Evolutionary conservation across 2,797 vertebrate genomes (phyloP).

Genomic region (Leptatherina wallacei): DNA sequence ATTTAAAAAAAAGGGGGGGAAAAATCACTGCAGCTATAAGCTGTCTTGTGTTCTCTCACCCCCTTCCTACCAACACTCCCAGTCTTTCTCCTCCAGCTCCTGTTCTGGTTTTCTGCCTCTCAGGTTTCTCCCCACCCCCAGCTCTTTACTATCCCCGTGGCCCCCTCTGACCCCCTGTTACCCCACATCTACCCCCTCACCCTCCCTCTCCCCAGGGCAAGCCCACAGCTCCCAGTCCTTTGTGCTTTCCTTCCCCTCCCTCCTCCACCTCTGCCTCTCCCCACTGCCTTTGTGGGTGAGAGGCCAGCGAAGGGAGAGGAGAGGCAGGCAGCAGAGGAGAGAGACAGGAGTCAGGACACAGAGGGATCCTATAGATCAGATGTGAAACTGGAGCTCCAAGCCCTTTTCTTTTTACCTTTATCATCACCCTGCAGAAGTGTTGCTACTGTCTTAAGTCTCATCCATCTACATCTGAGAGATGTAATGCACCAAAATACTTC

Average conservation of each 20-base stretch:
- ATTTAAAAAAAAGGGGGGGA: conserved; percentile 7
- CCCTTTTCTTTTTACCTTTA: conserved; percentile 22
- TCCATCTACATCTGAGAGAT: background rate
- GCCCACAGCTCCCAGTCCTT: conserved; percentile 69
- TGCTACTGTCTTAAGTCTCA: background rate
- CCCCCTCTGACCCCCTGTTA: conserved; percentile 71
- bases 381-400: conserved; percentile 30
- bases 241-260: conserved; percentile 61
- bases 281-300: conserved; percentile 74
- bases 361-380: conserved; percentile 52
- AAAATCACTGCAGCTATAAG: conserved; percentile 35
- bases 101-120: conserved; percentile 82
- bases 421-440: conserved; percentile 1
- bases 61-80: conserved; percentile 36
- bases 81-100: conserved; percentile 54
- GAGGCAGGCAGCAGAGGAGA: conserved; percentile 40
- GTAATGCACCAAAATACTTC: background rate
- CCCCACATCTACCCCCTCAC: conserved; percentile 52
- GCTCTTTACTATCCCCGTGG: conserved; percentile 26
- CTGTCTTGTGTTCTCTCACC: conserved; percentile 51
- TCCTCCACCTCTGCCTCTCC: conserved; percentile 51
- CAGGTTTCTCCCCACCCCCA: conserved; percentile 61
- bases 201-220: conserved; percentile 67
- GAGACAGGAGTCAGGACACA: conserved; percentile 35
- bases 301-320: conserved; percentile 69